Evolutionary conservation across 2,113 vertebrate species (phyloP).

Genomic region (Syngnathoides biaculeatus): DNA sequence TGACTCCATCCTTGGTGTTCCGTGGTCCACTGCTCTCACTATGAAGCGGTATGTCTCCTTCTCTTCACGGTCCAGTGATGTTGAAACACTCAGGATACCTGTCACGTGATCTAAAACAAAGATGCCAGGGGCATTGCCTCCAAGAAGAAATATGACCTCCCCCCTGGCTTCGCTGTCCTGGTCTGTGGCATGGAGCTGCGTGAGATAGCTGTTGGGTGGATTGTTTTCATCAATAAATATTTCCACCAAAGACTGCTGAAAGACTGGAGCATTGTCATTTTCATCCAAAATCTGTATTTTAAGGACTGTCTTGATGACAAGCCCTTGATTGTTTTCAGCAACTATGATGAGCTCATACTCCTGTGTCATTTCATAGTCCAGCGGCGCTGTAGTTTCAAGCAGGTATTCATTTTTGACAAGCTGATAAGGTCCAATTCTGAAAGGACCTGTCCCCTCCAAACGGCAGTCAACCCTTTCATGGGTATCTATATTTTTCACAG

Average conservation of each 20-base stretch:
- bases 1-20: slow-evolving; percentile 84
- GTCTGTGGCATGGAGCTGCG: slow-evolving; percentile 86
- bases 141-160: slow-evolving; percentile 85
- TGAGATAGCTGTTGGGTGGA: slow-evolving; percentile 82
- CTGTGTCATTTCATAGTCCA: slow-evolving; percentile 87
- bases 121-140: slow-evolving; percentile 84
- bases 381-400: slow-evolving; percentile 83
- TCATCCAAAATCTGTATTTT: slow-evolving; percentile 89
- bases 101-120: slow-evolving; percentile 83
- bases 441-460: slow-evolving; percentile 86
- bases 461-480: slow-evolving; percentile 82
- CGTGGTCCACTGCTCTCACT: slow-evolving; percentile 87
- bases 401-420: slow-evolving; percentile 87
- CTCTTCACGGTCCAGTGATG: slow-evolving; percentile 90
- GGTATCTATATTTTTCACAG: slow-evolving; percentile 82
- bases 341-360: slow-evolving; percentile 85
- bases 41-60: slow-evolving; percentile 93
- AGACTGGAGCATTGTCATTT: slow-evolving; percentile 92
- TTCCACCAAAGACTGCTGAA: slow-evolving; percentile 83
- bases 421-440: slow-evolving; percentile 85
- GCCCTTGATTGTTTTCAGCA: slow-evolving; percentile 76
- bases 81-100: slow-evolving; percentile 86
- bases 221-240: slow-evolving; percentile 94
- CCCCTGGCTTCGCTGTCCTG: slow-evolving; percentile 85
- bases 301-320: slow-evolving; percentile 78